Conservation (phyloP, 2,113 vertebrate genomes). For the Meleagris gallopavo region DNA sequence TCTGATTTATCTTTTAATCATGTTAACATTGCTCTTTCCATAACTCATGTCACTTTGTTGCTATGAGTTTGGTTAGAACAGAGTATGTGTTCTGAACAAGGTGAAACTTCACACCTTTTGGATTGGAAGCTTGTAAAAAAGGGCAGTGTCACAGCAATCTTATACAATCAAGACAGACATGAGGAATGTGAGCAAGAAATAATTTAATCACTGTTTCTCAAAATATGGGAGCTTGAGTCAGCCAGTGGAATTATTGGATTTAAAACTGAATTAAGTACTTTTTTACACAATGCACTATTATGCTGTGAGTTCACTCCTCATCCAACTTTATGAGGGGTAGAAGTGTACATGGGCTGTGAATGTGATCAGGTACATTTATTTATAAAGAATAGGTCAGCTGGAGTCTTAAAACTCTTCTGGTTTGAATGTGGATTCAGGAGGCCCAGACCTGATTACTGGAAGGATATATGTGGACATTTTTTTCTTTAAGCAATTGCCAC, state of each 20-base stretch:
- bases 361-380: fast-evolving
- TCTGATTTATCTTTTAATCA: neutral
- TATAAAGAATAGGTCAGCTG: neutral
- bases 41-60: neutral
- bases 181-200: neutral
- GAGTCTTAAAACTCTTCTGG: neutral
- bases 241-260: neutral
- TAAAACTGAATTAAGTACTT: conserved; percentile 28
- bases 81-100: neutral
- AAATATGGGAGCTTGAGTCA: neutral
- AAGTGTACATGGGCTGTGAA: neutral
- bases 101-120: neutral
- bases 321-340: neutral
- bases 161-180: neutral
- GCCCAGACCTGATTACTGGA: neutral
- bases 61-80: neutral
- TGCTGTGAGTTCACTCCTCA: neutral
- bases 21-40: neutral
- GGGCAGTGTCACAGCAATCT: neutral
- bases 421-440: neutral
- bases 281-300: neutral
- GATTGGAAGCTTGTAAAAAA: neutral
- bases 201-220: conserved; percentile 31
- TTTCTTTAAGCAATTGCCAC: neutral
- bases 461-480: neutral